Conservation (phyloP, 2,888 invertebrate genomes). For the Pterobdella sp. region DNA sequence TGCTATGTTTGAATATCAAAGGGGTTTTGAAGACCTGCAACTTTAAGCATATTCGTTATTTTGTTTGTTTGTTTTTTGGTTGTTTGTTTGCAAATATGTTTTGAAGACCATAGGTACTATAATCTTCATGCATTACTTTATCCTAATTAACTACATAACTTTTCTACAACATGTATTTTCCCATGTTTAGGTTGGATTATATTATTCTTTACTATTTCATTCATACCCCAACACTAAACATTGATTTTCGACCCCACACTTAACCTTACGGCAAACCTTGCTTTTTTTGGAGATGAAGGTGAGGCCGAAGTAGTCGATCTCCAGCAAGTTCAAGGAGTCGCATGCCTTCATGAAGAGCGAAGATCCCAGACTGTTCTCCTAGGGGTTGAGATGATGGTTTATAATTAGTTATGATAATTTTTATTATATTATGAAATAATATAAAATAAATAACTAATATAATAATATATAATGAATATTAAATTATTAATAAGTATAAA, state of each 20-base stretch:
- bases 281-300: constrained; percentile 13
- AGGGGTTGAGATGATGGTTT: background rate
- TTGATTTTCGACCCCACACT: background rate
- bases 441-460: too few relatives aligned
- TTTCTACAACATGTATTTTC: too few relatives aligned
- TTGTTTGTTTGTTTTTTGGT: too few relatives aligned
- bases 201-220: too few relatives aligned
- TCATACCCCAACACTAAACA: background rate
- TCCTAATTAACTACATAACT: too few relatives aligned
- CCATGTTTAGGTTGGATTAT: too few relatives aligned
- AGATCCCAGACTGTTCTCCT: constrained; percentile 24
- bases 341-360: constrained; percentile 24
- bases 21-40: too few relatives aligned
- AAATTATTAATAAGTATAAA: background rate
- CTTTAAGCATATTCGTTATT: too few relatives aligned
- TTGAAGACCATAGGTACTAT: too few relatives aligned
- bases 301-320: constrained; percentile 26
- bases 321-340: constrained; percentile 25
- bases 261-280: constrained; percentile 22
- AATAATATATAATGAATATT: background rate
- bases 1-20: too few relatives aligned
- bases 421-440: background rate
- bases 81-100: too few relatives aligned
- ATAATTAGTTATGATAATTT: background rate
- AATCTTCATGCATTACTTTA: too few relatives aligned